Evolutionary conservation across 2,797 vertebrate species (phyloP), one percentile per base, ranked within the genome.

Genomic region (Scomberomorus guttatus): DNA sequence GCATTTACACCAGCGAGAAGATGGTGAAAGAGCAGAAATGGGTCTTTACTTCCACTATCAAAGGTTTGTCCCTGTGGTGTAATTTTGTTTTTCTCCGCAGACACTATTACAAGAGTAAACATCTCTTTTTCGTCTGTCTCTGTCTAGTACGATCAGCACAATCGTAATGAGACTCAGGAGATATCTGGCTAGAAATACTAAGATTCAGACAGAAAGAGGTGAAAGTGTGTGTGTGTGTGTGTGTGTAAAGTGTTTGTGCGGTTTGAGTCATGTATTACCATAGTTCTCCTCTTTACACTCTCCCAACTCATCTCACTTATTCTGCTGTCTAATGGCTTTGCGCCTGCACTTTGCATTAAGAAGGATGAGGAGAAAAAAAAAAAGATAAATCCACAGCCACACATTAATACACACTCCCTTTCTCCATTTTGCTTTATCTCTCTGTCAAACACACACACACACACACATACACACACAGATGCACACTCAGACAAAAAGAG

Each of bases 141-240:
- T 20, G 80, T 73, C 78, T 66, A 52, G 6, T 78, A 17, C 7
- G 51, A 84, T 84, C 83, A 78, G 83, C 81, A 1, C 52, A 3
- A 15, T 64, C 46, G 22, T 90, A 93, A 92, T 72, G 83, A 91
- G 91, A 73, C 89, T 80, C 92, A 0, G 75, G 93, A 93, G 92
- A 87, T 62, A 72, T 74, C 61, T 7, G 51, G 63, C 65, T 14
- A 55, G 22, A 73, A 71, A 44, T 25, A 12, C 63, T 3, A 20
- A 72, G 67, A 85, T 54, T 75, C 51, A 82, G 77, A 82, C 12
- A 24, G 4, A 29, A 3, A 32, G 51, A 61, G 34, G 50, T 29
- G 77, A 11, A 63, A 20, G 18, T 54, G 68, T 72, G 29, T 48
- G 2, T 50, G 17, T n/a, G 42, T 71, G 59, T 60, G 72, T 58